phyloP scores from a whole-genome alignment of 2,888 invertebrate genomes.

The Leptinotarsa tumamoca region DNA sequence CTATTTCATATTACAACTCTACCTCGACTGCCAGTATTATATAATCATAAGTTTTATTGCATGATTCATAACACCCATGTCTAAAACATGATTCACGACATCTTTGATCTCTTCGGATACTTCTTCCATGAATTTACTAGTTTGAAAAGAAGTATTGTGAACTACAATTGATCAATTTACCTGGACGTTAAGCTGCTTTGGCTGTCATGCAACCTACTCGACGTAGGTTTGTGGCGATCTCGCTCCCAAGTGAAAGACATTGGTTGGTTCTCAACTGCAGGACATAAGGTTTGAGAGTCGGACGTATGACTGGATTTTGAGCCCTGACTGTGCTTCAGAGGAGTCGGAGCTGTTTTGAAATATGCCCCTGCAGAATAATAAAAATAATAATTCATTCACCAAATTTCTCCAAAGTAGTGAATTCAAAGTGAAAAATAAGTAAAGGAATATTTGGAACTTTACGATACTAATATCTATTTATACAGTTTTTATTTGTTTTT shows the following conservation, averaged over 20 bases:
- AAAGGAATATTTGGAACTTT: too few relatives aligned
- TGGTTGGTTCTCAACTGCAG: slow-evolving; percentile 39
- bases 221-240: slow-evolving; percentile 55
- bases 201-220: slow-evolving; percentile 62
- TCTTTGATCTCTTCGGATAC: background rate
- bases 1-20: background rate
- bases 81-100: too few relatives aligned
- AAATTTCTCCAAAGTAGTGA: too few relatives aligned
- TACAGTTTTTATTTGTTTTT: too few relatives aligned
- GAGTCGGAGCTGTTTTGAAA: slow-evolving; percentile 58
- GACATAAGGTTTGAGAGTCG: slow-evolving; percentile 56
- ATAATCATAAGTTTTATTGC: too few relatives aligned
- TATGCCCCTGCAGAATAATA: slow-evolving; percentile 55
- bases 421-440: too few relatives aligned
- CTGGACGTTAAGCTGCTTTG: slow-evolving; percentile 65
- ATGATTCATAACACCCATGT: too few relatives aligned
- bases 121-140: background rate
- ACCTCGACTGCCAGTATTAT: too few relatives aligned
- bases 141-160: background rate
- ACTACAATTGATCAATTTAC: slow-evolving; percentile 35
- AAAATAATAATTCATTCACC: background rate
- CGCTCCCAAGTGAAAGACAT: slow-evolving; percentile 55
- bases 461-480: too few relatives aligned
- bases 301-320: slow-evolving; percentile 62
- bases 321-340: slow-evolving; percentile 56